Evolutionary conservation across 2,113 vertebrate genomes (phyloP).

Genomic region (rabbit (Oryctolagus cuniculus)): mOryCun1.1 NC_091434.1:96534501-96535000

Average conservation of each 20-base stretch:
- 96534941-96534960: constrained; percentile 10
- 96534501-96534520: not conserved
- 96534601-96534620: not conserved
- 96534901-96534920: not conserved
- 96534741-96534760: too few relatives aligned
- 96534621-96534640: too few relatives aligned
- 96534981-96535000: not conserved
- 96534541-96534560: not conserved
- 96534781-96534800: too few relatives aligned
- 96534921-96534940: constrained; percentile 25
- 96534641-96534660: too few relatives aligned
- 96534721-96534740: too few relatives aligned
- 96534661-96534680: not conserved
- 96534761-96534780: too few relatives aligned
- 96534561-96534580: not conserved
- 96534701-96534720: not conserved
- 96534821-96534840: too few relatives aligned
- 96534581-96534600: not conserved
- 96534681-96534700: not conserved
- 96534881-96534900: too few relatives aligned
- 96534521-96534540: not conserved
- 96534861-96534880: too few relatives aligned
- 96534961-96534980: not conserved
- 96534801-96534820: too few relatives aligned
- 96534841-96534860: too few relatives aligned